Conservation (phyloP, 2,797 vertebrate species). For the Eutrigla gurnardus region DNA sequence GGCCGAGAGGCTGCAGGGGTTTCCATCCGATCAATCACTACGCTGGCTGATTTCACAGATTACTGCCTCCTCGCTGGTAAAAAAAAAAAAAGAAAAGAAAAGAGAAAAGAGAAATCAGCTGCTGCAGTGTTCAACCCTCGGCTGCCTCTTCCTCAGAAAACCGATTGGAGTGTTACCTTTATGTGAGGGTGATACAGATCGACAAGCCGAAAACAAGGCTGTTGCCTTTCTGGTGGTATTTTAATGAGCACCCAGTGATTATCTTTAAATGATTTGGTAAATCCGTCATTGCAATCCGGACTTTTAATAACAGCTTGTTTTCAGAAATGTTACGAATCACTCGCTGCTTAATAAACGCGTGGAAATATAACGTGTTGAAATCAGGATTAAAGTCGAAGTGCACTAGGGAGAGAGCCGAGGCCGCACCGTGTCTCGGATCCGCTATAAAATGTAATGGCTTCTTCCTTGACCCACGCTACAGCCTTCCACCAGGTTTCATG, state of each 20-base stretch:
- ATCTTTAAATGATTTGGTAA: slow-evolving; percentile 55
- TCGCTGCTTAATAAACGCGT: background rate
- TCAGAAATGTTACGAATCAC: slow-evolving; percentile 35
- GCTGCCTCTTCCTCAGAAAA: slow-evolving; percentile 15
- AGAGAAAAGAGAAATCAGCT: slow-evolving; percentile 13
- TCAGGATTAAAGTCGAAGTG: slow-evolving; percentile 16
- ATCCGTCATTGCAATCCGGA: slow-evolving; percentile 33
- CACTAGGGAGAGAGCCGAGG: background rate
- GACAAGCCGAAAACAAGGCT: slow-evolving; percentile 52
- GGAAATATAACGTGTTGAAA: background rate
- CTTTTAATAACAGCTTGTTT: slow-evolving; percentile 42
- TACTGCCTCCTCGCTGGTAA: slow-evolving; percentile 27
- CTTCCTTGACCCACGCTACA: background rate
- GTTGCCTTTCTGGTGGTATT: slow-evolving; percentile 44
- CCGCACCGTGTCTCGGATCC: background rate
- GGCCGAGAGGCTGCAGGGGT: slow-evolving; percentile 9
- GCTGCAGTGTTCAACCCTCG: background rate
- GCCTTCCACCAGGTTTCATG: background rate
- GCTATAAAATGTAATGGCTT: background rate
- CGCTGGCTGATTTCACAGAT: slow-evolving; percentile 45
- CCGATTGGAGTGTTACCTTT: background rate
- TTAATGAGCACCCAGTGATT: slow-evolving; percentile 21
- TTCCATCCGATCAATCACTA: slow-evolving; percentile 43
- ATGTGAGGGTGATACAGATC: slow-evolving; percentile 28
- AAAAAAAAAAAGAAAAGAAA: background rate